Percentiles rank a stretch among this genome's conserved stretches.
phyloP scores from a whole-genome alignment of 2,888 invertebrate species.

The Trissolcus brochymenae region DNA sequence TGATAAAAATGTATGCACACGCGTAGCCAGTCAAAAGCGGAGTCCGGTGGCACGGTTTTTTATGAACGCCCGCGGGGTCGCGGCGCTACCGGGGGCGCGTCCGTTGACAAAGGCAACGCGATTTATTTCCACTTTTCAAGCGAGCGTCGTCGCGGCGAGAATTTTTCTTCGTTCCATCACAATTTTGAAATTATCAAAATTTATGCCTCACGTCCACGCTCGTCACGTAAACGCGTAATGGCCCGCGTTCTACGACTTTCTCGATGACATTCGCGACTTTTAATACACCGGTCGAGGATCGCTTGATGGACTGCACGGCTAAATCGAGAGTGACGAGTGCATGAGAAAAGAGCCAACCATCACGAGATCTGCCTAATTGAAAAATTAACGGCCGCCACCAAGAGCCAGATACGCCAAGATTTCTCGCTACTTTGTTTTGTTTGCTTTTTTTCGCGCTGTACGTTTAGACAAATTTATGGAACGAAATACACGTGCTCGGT shows the following conservation, averaged over 20 bases:
- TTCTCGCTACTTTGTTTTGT: constrained; percentile 19
- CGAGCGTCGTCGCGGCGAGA: constrained; percentile 61
- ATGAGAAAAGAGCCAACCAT: not conserved
- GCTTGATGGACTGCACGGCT: constrained; percentile 48
- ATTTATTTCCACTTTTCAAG: constrained; percentile 75
- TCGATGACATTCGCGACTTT: constrained; percentile 55
- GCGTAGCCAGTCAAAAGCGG: constrained; percentile 63
- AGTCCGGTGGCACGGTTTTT: constrained; percentile 54
- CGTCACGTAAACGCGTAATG: constrained; percentile 55
- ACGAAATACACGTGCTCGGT: no score
- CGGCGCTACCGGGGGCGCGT: constrained; percentile 43
- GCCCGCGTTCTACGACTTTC: constrained; percentile 45
- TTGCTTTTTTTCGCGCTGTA: not conserved
- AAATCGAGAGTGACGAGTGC: constrained; percentile 52
- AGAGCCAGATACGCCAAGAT: constrained; percentile 30
- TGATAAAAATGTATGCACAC: constrained; percentile 76
- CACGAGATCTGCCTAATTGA: constrained; percentile 33
- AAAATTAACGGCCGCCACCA: constrained; percentile 42
- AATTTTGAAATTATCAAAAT: constrained; percentile 74
- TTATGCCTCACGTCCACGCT: constrained; percentile 65
- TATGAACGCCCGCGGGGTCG: constrained; percentile 49
- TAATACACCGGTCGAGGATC: constrained; percentile 48
- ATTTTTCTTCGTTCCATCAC: constrained; percentile 75
- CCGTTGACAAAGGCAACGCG: constrained; percentile 72
- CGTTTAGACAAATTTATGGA: not conserved